Evolutionary conservation across 2,888 invertebrate genomes (phyloP), one percentile per base, ranked within the genome.

Genomic region (Orchesellides sinensis): DNA sequence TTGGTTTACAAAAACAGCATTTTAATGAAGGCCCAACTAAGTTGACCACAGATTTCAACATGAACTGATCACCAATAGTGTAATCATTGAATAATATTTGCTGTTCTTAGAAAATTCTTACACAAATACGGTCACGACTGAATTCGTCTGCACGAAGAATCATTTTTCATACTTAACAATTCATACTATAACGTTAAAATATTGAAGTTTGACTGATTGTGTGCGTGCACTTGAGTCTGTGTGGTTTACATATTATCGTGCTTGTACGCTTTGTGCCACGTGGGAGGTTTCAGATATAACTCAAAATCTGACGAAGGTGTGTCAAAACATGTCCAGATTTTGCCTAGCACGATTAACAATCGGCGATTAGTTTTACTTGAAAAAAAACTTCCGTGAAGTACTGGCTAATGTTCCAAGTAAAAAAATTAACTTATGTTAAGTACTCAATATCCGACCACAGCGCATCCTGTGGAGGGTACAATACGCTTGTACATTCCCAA

Each of bases 261-360:
- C 14, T 68, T 77, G 75, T 40, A 45, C 61, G 49, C 40, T 78
- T 47, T 61, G 40, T 70, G 79, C 79, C 79, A 79, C 79, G 79
- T 79, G 79, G 79, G 79, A 79, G 79, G 79, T 79, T 79, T 79
- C 79, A 79, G 52, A 63, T n/a, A 52, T 54, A 63, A 70, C 61
- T 65, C 61, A 59, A 61, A n/a, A 47, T 35, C 68, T 70, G 70
- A 63, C 69, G 79, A 79, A 79, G 79, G 79, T 79, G 79, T 79
- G 79, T 79, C 79, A 79, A 79, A 79, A 79, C 79, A 79, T 79
- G 79, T 79, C 79, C 79, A 79, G 79, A 70, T 70, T 79, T 79
- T 47, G 61, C 63, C 54, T 70, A 29, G 70, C 79, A 63, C 52
- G 69, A 70, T 70, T 56, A 61, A 49, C 59, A 68, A 79, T 52